Evolutionary conservation across 30 jellyfish, hydroid and myxozoan genomes (phyloP), one percentile per base, ranked within the genome.

Genomic region (Aurelia sp.): DNA sequence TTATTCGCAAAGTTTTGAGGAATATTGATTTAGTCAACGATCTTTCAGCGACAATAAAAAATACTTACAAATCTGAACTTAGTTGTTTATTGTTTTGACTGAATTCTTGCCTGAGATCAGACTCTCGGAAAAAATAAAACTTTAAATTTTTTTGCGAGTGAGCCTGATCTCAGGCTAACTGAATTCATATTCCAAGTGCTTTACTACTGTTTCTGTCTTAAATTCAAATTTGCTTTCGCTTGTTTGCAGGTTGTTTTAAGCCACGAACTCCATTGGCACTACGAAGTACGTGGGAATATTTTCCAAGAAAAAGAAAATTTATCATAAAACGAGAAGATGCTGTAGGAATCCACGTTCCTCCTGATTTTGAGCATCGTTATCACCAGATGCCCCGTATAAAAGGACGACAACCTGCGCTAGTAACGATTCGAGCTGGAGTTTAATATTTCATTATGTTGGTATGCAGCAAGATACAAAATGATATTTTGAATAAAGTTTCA

Each of bases 291-390:
- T 72, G 74, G 41, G 93, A 84, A 74, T 84, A 84, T n/a, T 84
- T 72, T 65, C 93, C 93, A 44, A 61, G 93, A 18, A 84, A 84
- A 77, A 40, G 88, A 50, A 84, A 84, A 50, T 64, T 72, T 52
- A 72, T 84, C 38, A 8, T 72, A 19, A 72, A 73, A 51, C 82
- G 87, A 19, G 73, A 52, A 55, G 87, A 83, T 40, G 93, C 93
- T n/a, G 93, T 87, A 74, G 93, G 93, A 73, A 84, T 84, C 38
- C 53, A 77, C 50, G 35, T 78, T 61, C 74, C 84, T 74, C 70
- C 63, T n/a, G 93, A 84, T 17, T 62, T 59, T 15, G 82, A 77
- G 53, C 88, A 62, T 55, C 75, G 83, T n/a, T 55, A 58, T 41
- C 81, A 72, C 86, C 72, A 72, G 65, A 58, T 40, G 73, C 87